Base-by-base conservation (phyloP, 2,888 invertebrate species). In the Argynnis bischoffii region DNA sequence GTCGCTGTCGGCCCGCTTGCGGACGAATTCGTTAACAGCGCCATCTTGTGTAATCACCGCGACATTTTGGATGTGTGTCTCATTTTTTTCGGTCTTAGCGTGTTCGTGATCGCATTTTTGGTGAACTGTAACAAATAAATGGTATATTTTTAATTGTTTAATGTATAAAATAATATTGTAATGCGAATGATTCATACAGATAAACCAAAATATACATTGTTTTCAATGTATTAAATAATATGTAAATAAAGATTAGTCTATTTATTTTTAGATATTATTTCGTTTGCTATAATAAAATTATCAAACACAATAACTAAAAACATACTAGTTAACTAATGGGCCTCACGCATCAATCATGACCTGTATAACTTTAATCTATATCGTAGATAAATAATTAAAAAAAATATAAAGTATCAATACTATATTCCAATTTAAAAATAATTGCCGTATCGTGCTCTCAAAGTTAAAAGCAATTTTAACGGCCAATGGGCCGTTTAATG, bases 11-110 rank as follows among this genome's bases (percentile, higher is more conserved):
- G 88, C 55, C 90, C 92, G 60, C 85, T 79, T 18, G 87, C 84
- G 68, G 89, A 83, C 66, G 93, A 86, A 77, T 93, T 93, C 53
- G 92, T 91, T 73, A 93, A 80, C 80, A 93, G 80, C 83, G 93
- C 93, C 93, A 93, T 93, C 65, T 81, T 79, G 71, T 75, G 83
- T 65, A 89, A 89, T 90, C 91, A 91, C 90, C 90, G 76, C 69
- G 79, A 77, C 83, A 87, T 82, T 77, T 83, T 85, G 68, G 88
- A 83, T 75, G 84, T 83, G 84, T 82, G 84, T 72, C 78, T 78
- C 77, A 77, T 78, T 77, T 73, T 78, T 67, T 66, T 77, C 69
- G 73, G 53, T 61, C 54, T 55, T 67, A 50, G 65, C 63, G 63
- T 57, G 64, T 35, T 67, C 55, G 53, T 69, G 26, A 69, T 63